Evolutionary conservation across 1,140 invertebrate genomes (phyloP).

Genomic region (Dysdera silvatica): DNA sequence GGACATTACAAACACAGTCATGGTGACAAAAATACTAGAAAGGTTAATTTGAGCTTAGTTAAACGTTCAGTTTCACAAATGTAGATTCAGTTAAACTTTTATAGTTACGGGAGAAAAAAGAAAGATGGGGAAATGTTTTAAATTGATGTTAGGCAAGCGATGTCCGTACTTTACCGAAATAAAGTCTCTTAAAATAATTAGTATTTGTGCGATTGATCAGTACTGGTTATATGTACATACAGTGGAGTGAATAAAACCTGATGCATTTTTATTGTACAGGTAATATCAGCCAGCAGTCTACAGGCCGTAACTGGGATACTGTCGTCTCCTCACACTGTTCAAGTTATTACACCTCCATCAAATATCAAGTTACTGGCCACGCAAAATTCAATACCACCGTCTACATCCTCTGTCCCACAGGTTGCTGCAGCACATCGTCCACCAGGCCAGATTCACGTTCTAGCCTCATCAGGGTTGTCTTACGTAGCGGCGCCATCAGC

Average conservation of each 20-base stretch:
- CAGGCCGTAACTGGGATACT: slow-evolving; percentile 22
- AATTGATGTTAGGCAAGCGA: no score
- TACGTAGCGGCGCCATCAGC: slow-evolving; percentile 6
- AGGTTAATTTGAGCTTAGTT: no score
- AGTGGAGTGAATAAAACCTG: no score
- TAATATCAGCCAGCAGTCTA: slow-evolving; percentile 17
- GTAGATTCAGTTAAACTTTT: no score
- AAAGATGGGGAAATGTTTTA: no score
- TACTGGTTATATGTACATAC: no score
- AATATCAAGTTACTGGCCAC: slow-evolving; percentile 20
- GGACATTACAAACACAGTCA: no score
- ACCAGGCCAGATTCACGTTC: slow-evolving; percentile 21
- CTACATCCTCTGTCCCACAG: slow-evolving; percentile 11
- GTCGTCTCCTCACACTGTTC: slow-evolving; percentile 17
- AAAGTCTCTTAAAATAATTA: not conserved
- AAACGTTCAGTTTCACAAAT: no score
- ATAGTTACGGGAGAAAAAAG: no score
- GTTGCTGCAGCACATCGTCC: slow-evolving; percentile 9
- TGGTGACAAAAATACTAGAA: no score
- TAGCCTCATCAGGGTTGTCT: slow-evolving; percentile 16
- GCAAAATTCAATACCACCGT: slow-evolving; percentile 19
- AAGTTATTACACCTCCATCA: slow-evolving; percentile 22
- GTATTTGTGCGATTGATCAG: no score
- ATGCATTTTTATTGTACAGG: not conserved
- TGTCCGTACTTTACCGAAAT: no score